A percentile compares a stretch with the other conserved stretches of the same genome.
phyloP scores from a whole-genome alignment of 2,888 invertebrate species.

The Operophtera brumata region DNA sequence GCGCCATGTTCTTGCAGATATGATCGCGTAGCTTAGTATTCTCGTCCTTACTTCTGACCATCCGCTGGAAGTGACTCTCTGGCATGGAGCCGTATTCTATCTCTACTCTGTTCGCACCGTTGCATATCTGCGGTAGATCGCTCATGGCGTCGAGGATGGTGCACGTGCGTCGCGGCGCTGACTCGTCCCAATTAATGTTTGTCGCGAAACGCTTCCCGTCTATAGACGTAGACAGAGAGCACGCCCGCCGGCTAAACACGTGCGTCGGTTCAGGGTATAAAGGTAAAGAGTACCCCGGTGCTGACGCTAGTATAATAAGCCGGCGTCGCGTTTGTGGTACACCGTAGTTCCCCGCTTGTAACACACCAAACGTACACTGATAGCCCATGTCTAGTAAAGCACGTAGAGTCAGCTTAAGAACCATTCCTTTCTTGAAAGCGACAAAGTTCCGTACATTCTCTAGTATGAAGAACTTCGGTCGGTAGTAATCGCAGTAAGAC shows the following conservation, averaged over 20 bases:
- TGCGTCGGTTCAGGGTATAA: constrained; percentile 89
- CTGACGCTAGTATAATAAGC: constrained; percentile 89
- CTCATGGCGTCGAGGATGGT: constrained; percentile 91
- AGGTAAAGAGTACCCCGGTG: constrained; percentile 88
- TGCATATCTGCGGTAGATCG: constrained; percentile 87
- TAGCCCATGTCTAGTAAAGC: constrained; percentile 92
- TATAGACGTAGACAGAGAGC: constrained; percentile 75
- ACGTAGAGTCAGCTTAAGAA: constrained; percentile 88
- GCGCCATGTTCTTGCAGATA: constrained; percentile 91
- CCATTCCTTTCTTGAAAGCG: constrained; percentile 89
- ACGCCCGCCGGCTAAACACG: constrained; percentile 86
- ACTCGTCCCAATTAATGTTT: constrained; percentile 82
- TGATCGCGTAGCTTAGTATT: constrained; percentile 85
- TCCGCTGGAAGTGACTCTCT: constrained; percentile 87
- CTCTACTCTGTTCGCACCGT: constrained; percentile 85
- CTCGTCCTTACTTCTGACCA: constrained; percentile 82
- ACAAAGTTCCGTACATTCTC: constrained; percentile 94
- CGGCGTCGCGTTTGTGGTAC: constrained; percentile 90
- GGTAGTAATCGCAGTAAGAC: constrained; percentile 92
- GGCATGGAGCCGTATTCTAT: constrained; percentile 87
- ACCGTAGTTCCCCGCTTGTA: constrained; percentile 93
- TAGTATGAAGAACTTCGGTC: constrained; percentile 90
- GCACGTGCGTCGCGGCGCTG: constrained; percentile 88
- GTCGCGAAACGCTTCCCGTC: constrained; percentile 74
- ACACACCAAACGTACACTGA: constrained; percentile 91